Percentiles rank a stretch among this genome's conserved stretches.
Conservation (phyloP, 1,140 invertebrate species). For the Lysiphlebus fabarum region DNA sequence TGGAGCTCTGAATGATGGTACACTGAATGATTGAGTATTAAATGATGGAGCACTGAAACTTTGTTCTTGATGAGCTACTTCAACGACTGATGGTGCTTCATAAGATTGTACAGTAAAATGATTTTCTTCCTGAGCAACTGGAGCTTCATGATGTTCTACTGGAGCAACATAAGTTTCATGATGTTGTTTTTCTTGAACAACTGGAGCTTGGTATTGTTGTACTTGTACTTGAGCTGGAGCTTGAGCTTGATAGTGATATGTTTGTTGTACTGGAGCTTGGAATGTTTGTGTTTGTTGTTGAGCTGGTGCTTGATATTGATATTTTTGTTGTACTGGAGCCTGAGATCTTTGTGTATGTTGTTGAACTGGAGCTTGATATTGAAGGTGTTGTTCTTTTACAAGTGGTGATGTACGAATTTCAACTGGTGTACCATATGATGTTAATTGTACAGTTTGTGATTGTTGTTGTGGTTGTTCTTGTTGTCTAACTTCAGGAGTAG, state of each 20-base stretch:
- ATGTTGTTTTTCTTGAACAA: not conserved
- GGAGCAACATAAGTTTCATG: constrained; percentile 23
- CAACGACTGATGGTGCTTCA: not conserved
- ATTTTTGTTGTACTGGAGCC: not conserved
- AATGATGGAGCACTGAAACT: not conserved
- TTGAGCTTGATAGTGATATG: not conserved
- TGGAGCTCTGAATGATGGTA: constrained; percentile 14
- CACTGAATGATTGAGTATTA: not conserved
- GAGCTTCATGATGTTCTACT: not conserved
- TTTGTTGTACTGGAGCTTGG: not conserved
- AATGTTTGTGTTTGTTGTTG: not conserved
- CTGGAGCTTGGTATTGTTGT: not conserved
- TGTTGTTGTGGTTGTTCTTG: not conserved
- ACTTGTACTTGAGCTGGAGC: not conserved
- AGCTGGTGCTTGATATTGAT: not conserved
- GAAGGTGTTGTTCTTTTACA: not conserved
- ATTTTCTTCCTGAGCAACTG: not conserved
- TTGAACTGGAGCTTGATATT: not conserved
- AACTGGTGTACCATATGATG: not conserved
- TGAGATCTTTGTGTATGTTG: not conserved
- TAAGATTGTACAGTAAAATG: not conserved
- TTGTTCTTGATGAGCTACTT: not conserved
- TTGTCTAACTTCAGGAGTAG: not conserved
- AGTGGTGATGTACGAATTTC: not conserved
- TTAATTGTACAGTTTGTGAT: constrained; percentile 13